Percentiles rank a stretch among this genome's conserved stretches.
phyloP scores from a whole-genome alignment of 1,140 invertebrate species.

The Pachyrhynchus sulphureomaculatus region DNA sequence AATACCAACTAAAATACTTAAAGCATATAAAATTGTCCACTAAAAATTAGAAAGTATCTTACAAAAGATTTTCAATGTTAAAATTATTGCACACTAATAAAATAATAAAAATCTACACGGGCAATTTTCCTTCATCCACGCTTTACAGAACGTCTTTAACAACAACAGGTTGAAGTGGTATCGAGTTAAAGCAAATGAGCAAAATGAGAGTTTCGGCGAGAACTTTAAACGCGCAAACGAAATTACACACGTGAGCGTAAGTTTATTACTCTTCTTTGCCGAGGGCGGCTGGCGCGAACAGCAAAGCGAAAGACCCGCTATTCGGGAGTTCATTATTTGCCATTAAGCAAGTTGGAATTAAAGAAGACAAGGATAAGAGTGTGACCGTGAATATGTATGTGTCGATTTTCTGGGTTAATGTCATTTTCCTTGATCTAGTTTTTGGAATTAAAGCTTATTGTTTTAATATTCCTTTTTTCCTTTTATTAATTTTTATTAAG shows the following conservation, averaged over 20 bases:
- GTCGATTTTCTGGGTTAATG: slow-evolving; percentile 4
- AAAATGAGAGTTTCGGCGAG: slow-evolving; percentile 26
- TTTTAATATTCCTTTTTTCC: too few relatives aligned
- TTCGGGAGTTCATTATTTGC: slow-evolving; percentile 23
- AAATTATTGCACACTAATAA: too few relatives aligned
- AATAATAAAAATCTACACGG: background rate
- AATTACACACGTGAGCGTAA: slow-evolving; percentile 33
- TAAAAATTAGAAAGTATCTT: too few relatives aligned
- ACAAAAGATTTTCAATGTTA: too few relatives aligned
- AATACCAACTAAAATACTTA: too few relatives aligned
- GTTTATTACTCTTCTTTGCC: slow-evolving; percentile 20
- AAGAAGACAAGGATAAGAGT: slow-evolving; percentile 11
- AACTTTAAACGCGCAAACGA: slow-evolving; percentile 25
- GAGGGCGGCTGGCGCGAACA: slow-evolving; percentile 9
- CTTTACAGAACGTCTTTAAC: slow-evolving; percentile 15
- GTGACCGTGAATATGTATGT: slow-evolving; percentile 9
- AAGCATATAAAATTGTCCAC: too few relatives aligned
- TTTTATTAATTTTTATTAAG: too few relatives aligned
- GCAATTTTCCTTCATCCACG: slow-evolving; percentile 9
- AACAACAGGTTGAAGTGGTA: slow-evolving; percentile 28
- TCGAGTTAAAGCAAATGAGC: slow-evolving; percentile 28
- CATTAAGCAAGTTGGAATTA: slow-evolving; percentile 21
- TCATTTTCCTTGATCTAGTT: slow-evolving; percentile 2
- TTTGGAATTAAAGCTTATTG: too few relatives aligned
- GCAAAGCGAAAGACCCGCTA: slow-evolving; percentile 3